phyloP scores from a whole-genome alignment of 2,797 vertebrate species.

The Ptychobarbus kaznakovi region DNA sequence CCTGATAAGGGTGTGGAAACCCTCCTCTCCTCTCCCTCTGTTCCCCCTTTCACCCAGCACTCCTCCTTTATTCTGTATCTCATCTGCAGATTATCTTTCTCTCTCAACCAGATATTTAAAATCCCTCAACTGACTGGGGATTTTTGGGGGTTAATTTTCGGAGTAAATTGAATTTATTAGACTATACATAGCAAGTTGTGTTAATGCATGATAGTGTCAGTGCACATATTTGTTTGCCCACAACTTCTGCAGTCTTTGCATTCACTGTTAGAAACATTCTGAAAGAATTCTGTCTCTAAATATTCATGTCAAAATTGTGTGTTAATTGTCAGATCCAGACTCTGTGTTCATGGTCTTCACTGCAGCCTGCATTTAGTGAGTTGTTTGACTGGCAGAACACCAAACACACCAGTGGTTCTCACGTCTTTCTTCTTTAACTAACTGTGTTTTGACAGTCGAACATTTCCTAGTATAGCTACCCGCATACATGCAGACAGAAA shows the following conservation, averaged over 20 bases:
- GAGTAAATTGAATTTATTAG: background rate
- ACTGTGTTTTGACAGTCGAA: constrained; percentile 39
- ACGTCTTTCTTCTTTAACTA: constrained; percentile 64
- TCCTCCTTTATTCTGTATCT: constrained; percentile 53
- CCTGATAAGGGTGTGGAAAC: constrained; percentile 74
- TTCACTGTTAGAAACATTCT: background rate
- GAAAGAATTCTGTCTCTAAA: background rate
- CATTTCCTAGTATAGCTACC: constrained; percentile 48
- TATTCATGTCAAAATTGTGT: background rate
- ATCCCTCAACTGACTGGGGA: background rate
- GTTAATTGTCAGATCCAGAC: constrained; percentile 14
- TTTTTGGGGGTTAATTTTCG: background rate
- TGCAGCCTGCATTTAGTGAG: background rate
- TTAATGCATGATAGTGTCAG: background rate
- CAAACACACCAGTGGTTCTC: constrained; percentile 43
- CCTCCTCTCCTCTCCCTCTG: constrained; percentile 49
- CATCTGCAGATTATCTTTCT: constrained; percentile 46
- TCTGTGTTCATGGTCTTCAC: background rate
- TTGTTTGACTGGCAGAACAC: constrained; percentile 11
- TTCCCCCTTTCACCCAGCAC: constrained; percentile 38
- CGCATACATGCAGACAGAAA: constrained; percentile 73
- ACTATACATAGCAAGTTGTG: too few species aligned
- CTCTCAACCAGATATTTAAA: constrained; percentile 34
- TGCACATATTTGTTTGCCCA: background rate
- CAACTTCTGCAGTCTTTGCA: background rate